These are phyloP conservation scores for Odontocolon sp. DNA, from an alignment of 2,888 invertebrate species.

Conservation along the genomic window DNA sequence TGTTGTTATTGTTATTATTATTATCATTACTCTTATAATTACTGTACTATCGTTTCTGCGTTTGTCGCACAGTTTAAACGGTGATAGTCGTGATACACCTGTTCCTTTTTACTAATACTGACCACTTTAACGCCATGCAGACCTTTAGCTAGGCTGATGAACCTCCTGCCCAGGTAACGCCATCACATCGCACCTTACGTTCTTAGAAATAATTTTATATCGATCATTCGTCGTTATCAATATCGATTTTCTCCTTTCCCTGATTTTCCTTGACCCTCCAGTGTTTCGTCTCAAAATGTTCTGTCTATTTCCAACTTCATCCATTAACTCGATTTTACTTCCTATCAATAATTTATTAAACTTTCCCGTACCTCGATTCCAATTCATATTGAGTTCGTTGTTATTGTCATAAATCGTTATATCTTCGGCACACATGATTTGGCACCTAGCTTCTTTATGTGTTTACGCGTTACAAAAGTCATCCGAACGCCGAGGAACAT, in stretches of 20 bases:
- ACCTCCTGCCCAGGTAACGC: slow-evolving; percentile 94
- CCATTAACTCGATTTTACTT: no score
- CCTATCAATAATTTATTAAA: no score
- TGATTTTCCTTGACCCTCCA: slow-evolving; percentile 40
- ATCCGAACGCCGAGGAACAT: slow-evolving; percentile 10
- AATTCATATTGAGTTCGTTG: neutral
- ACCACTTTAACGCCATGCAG: slow-evolving; percentile 82
- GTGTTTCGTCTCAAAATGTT: slow-evolving; percentile 25
- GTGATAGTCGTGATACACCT: slow-evolving; percentile 69
- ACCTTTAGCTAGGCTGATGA: slow-evolving; percentile 96
- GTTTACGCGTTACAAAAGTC: slow-evolving; percentile 32
- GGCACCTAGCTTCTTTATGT: slow-evolving; percentile 57
- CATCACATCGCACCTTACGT: slow-evolving; percentile 80
- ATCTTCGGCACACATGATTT: slow-evolving; percentile 55
- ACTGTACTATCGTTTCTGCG: slow-evolving; percentile 52
- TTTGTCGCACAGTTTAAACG: slow-evolving; percentile 59
- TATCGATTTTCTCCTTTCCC: neutral
- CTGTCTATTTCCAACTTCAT: neutral
- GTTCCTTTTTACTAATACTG: slow-evolving; percentile 78
- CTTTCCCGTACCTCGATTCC: no score
- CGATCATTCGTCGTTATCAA: slow-evolving; percentile 53
- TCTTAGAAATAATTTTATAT: slow-evolving; percentile 66
- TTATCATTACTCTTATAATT: slow-evolving; percentile 30
- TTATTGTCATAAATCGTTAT: slow-evolving; percentile 35
- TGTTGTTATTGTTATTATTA: slow-evolving; percentile 42